A percentile compares a stretch with the other conserved stretches of the same genome.
Evolutionary conservation across 2,113 vertebrate genomes (phyloP).

Genomic region (Paralichthys olivaceus): DNA sequence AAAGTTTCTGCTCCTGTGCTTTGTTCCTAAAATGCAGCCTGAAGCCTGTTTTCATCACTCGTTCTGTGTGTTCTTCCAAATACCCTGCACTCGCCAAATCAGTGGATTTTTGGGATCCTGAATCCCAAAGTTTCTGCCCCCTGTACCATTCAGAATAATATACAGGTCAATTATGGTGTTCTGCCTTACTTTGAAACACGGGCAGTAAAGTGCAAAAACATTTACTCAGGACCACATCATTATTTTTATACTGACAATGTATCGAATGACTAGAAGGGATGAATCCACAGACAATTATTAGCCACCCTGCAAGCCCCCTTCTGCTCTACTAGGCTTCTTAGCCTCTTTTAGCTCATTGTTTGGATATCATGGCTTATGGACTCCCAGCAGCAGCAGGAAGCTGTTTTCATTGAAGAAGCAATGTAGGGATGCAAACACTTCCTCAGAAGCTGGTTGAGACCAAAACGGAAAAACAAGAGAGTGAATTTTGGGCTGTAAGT

Average conservation of each 20-base stretch:
- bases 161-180: not conserved
- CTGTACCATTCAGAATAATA: not conserved
- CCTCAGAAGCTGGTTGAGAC: not conserved
- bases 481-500: too few relatives aligned
- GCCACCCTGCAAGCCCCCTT: too few relatives aligned
- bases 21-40: constrained; percentile 41
- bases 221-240: constrained; percentile 11
- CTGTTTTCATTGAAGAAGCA: not conserved
- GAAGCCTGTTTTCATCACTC: constrained; percentile 47
- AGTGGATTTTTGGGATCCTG: not conserved
- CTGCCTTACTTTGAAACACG: constrained; percentile 2
- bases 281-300: too few relatives aligned
- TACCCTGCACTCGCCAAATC: constrained; percentile 25
- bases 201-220: constrained; percentile 14
- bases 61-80: constrained; percentile 11
- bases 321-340: not conserved
- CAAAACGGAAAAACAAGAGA: not conserved
- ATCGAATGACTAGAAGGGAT: too few relatives aligned
- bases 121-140: constrained; percentile 13
- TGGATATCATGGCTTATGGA: not conserved
- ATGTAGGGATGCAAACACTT: not conserved
- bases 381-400: not conserved
- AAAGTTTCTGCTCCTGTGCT: constrained; percentile 47
- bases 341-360: not conserved
- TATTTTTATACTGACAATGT: not conserved